Evolutionary conservation across 2,888 invertebrate species (phyloP), one percentile per base, ranked within the genome.

Genomic region (Phyto melanocephala): DNA sequence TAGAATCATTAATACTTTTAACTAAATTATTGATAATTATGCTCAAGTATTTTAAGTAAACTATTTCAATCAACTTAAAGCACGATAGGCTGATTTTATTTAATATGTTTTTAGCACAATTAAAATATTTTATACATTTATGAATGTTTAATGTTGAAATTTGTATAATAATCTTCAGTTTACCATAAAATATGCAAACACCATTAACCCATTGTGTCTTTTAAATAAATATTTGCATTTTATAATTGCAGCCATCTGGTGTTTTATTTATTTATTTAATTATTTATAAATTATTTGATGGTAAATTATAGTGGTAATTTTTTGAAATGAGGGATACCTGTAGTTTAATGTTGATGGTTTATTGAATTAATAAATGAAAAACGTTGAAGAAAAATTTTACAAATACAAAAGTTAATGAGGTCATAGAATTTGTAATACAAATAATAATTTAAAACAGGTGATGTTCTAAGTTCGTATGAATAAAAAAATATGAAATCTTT

Each of bases 201-300:
- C 24, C 52, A 62, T 40, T 62, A 72, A 72, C 22, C 10, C 60
- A 60, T 37, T 35, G n/a, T 42, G 11, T 28, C 62, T 11, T 52
- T 40, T 72, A 22, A 45, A 35, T n/a, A 72, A 54, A 20, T 52
- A 35, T 56, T 56, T 74, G 42, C 47, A 45, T 47, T 47, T 45
- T 35, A 28, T 17, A 65, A 47, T 37, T 47, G 33, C 56, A 65
- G 37, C 37, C 75, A 75, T 56, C 54, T 75, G 75, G 17, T 47
- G 45, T 24, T 65, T 75, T 65, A 54, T 68, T 52, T 68, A 45
- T 65, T 74, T 45, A 75, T 24, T 65, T 11, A 54, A 63, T 54
- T 65, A 75, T 75, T 65, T 65, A 75, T 75, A 17, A 56, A 11
- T n/a, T 17, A 47, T 35, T 74, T 74, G 42, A 35, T 33, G 15